Evolutionary conservation across 2,888 invertebrate genomes (phyloP).

Genomic region (Eristalis tenax): DNA sequence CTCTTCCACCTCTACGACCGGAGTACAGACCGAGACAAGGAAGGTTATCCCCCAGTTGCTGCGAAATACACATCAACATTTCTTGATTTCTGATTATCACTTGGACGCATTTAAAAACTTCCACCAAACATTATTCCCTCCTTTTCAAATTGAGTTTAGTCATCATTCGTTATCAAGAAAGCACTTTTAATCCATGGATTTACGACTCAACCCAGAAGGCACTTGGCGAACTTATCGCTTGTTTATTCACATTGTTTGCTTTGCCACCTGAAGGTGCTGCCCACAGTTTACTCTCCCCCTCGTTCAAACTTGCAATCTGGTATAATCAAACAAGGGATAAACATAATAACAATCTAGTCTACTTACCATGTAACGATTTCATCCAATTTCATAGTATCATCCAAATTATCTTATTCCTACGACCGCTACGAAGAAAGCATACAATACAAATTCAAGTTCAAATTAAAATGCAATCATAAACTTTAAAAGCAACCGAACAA

Average conservation of each 20-base stretch:
- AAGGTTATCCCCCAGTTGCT: too few species aligned
- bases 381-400: conserved; percentile 81
- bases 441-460: not conserved
- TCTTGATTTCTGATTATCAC: too few species aligned
- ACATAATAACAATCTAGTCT: not conserved
- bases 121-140: not conserved
- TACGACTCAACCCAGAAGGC: not conserved
- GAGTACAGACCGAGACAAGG: too few species aligned
- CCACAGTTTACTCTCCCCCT: too few species aligned
- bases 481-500: not conserved
- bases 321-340: not conserved
- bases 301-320: not conserved
- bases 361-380: conserved; percentile 81
- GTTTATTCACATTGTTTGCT: not conserved
- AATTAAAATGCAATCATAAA: not conserved
- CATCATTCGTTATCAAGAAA: not conserved
- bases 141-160: not conserved
- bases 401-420: conserved; percentile 60
- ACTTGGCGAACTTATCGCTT: not conserved
- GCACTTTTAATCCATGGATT: not conserved
- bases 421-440: conserved; percentile 29
- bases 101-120: too few species aligned
- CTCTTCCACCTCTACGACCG: too few species aligned
- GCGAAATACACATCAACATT: too few species aligned
- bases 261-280: not conserved